phyloP scores from a whole-genome alignment of 2,797 vertebrate species.

The Loriculus beryllinus region DNA sequence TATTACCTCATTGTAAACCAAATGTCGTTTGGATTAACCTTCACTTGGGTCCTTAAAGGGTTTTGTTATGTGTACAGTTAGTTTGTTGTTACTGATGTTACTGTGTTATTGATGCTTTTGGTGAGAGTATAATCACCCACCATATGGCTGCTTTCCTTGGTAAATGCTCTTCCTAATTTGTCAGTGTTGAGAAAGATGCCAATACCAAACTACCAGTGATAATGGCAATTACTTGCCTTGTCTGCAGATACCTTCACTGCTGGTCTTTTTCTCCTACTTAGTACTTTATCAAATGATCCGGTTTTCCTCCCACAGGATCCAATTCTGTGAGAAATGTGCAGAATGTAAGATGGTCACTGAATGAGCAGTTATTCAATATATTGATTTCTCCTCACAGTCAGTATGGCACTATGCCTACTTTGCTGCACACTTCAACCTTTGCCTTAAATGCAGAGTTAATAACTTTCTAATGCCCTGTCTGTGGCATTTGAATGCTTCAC shows the following conservation, averaged over 20 bases:
- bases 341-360: background rate
- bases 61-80: background rate
- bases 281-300: background rate
- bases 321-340: background rate
- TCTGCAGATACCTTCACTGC: background rate
- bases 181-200: background rate
- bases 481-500: background rate
- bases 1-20: background rate
- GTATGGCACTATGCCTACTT: background rate
- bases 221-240: background rate
- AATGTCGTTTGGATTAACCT: background rate
- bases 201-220: background rate
- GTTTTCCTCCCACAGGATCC: background rate
- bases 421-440: background rate
- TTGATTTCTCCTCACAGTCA: background rate
- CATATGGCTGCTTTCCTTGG: background rate
- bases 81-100: background rate
- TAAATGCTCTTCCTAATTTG: background rate
- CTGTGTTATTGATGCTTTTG: background rate
- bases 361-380: background rate
- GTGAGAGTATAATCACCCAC: background rate
- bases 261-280: background rate
- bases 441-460: background rate
- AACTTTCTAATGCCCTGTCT: background rate
- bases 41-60: background rate